These are phyloP conservation scores for Diplodus puntazzo DNA, from an alignment of 2,797 vertebrate species.

Conservation along the genomic window DNA sequence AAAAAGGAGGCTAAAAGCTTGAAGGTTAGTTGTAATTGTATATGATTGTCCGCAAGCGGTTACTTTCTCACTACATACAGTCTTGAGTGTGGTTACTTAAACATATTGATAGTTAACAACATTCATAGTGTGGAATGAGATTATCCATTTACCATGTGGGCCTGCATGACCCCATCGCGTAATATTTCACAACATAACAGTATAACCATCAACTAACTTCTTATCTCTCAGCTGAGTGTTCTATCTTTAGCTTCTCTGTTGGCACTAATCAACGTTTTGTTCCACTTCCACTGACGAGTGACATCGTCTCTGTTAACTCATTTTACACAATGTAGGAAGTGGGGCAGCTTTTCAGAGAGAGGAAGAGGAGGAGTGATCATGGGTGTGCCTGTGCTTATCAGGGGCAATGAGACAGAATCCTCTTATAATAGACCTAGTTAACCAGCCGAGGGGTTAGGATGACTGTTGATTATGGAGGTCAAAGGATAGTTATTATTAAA, in stretches of 20 bases:
- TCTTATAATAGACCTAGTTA: constrained; percentile 64
- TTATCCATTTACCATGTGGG: not conserved
- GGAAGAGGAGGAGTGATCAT: constrained; percentile 22
- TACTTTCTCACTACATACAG: not conserved
- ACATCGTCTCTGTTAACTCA: constrained; percentile 9
- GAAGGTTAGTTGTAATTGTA: not conserved
- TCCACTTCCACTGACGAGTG: constrained; percentile 19
- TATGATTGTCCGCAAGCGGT: not conserved
- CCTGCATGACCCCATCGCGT: not conserved
- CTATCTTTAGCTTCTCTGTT: constrained; percentile 45
- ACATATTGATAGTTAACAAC: no score
- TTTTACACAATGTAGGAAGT: constrained; percentile 50
- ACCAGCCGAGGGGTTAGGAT: constrained; percentile 41
- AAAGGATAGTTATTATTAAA: constrained; percentile 55
- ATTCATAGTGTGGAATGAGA: not conserved
- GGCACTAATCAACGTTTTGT: constrained; percentile 16
- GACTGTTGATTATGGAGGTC: constrained; percentile 52
- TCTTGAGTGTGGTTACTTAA: not conserved
- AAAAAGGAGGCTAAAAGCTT: not conserved
- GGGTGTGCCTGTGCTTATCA: constrained; percentile 47
- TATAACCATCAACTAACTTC: not conserved
- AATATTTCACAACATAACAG: constrained; percentile 11
- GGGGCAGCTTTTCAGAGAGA: constrained; percentile 27
- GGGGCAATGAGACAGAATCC: constrained; percentile 55
- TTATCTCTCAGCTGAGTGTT: constrained; percentile 28